Conservation (phyloP, 37 sponge, comb jelly and placozoan species). For the Ianthella basta region DNA sequence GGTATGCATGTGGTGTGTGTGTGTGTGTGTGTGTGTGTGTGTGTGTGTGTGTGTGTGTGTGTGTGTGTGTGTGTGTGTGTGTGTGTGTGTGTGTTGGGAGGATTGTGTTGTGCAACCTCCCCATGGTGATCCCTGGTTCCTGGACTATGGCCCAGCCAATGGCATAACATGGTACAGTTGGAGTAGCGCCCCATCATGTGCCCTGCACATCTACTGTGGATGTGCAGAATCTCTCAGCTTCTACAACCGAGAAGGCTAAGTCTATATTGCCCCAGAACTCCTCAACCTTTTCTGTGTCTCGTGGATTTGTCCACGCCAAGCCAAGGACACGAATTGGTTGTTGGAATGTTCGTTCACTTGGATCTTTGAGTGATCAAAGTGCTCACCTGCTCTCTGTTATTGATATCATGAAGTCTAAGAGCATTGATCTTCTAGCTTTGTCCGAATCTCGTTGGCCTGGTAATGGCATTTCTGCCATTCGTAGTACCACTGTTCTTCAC, state of each 20-base stretch:
- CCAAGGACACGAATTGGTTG: background rate
- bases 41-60: too few relatives aligned
- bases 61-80: too few relatives aligned
- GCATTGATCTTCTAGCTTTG: background rate
- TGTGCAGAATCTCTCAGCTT: background rate
- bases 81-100: too few relatives aligned
- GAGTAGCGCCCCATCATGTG: background rate
- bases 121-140: too few relatives aligned
- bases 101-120: too few relatives aligned
- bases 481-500: background rate
- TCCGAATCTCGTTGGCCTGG: background rate
- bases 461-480: background rate
- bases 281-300: background rate
- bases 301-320: background rate
- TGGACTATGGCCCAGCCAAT: too few relatives aligned
- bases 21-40: too few relatives aligned
- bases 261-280: too few relatives aligned
- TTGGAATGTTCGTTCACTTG: background rate
- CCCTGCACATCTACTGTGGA: background rate
- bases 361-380: background rate
- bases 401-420: background rate
- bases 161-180: too few relatives aligned
- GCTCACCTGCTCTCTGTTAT: background rate
- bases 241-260: background rate
- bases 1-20: too few relatives aligned